Evolutionary conservation across 2,888 invertebrate species (phyloP), one percentile per base, ranked within the genome.

Genomic region (Hemistola chrysoprasaria): DNA sequence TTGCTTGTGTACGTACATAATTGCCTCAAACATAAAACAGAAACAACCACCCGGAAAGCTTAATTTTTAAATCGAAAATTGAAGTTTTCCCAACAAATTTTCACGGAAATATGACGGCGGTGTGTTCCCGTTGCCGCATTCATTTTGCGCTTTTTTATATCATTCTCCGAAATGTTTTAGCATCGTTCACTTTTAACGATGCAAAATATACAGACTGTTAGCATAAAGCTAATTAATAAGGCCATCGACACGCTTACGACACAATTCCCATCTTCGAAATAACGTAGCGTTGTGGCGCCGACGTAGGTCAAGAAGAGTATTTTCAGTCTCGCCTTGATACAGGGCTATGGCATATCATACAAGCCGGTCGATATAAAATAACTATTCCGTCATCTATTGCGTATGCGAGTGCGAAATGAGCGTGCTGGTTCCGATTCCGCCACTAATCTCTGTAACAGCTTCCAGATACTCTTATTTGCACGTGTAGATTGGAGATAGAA

Each of bases 281-380:
- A 80, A 74, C 73, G 60, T 29, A 9, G 32, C 64, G 62, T 62
- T 53, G 63, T 63, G 68, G 69, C 71, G 71, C 67, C 72, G 64
- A 59, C 83, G 84, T 84, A 84, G 86, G 86, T 87, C 85, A 86
- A 77, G 78, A 72, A 66, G 81, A 62, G 67, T 87, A 86, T 88
- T 87, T 88, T 75, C 60, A 77, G 78, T 67, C 69, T 87, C 84
- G 79, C 87, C 86, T 87, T 87, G 84, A 79, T 83, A 81, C 83
- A 83, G 84, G 85, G 83, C 86, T 83, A 77, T 75, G 76, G 75
- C 78, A 80, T 78, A 78, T 81, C 75, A 81, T 73, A 76, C 69
- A 69, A 8, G 11, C 29, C 11, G 59, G 65, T 61, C 66, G 66
- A 76, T 72, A 75, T 84, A 79, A 85, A 85, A 85, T 81, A 87